These are phyloP conservation scores for Lithophane semibrunnea DNA, from an alignment of 2,888 invertebrate species.

Conservation along the genomic window DNA sequence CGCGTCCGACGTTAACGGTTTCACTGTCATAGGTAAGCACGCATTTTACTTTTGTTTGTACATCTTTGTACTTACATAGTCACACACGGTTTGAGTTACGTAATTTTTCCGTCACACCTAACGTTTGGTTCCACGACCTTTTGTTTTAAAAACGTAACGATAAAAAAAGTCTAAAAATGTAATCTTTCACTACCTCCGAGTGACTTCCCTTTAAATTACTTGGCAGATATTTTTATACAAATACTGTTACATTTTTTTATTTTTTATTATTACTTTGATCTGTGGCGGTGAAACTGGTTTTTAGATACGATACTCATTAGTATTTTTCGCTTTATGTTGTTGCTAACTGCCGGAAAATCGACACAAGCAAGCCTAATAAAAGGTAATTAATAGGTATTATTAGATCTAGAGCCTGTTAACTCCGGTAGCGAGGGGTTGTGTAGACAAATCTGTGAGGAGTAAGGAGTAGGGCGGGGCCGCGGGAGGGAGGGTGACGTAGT, in stretches of 20 bases:
- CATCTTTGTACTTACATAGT: constrained; percentile 65
- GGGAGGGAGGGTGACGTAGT: constrained; percentile 78
- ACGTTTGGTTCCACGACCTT: constrained; percentile 20
- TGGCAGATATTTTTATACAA: neutral
- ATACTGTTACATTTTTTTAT: neutral
- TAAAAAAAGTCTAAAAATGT: neutral
- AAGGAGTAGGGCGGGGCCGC: constrained; percentile 73
- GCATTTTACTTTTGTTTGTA: constrained; percentile 74
- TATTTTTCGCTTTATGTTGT: neutral
- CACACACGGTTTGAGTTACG: constrained; percentile 54
- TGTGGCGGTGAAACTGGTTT: neutral
- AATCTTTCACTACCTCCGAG: neutral
- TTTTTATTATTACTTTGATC: neutral
- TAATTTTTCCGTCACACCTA: constrained; percentile 50
- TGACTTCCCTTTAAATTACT: constrained; percentile 12
- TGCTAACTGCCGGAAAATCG: constrained; percentile 33
- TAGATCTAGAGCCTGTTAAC: constrained; percentile 73
- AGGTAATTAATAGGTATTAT: constrained; percentile 69
- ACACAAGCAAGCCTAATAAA: constrained; percentile 52
- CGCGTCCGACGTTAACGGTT: constrained; percentile 80
- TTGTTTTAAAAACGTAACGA: constrained; percentile 12
- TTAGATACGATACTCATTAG: neutral
- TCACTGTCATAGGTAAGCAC: constrained; percentile 78
- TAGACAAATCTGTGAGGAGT: constrained; percentile 81
- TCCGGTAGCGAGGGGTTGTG: constrained; percentile 76